Evolutionary conservation across 2,888 invertebrate species (phyloP).

Genomic region (Synergus umbraculus): DNA sequence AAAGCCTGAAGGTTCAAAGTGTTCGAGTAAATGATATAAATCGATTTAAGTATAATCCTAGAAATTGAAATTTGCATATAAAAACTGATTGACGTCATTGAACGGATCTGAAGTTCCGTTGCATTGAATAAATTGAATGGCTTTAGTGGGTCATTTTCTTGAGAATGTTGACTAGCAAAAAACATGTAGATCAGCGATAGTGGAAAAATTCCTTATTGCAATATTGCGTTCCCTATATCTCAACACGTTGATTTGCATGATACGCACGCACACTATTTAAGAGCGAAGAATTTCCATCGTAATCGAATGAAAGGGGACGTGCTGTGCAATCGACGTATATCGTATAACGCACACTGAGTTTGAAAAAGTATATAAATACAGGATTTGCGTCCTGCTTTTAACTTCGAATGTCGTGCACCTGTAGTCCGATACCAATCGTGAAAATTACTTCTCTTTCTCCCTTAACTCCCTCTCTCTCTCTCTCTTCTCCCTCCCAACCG

Average conservation of each 20-base stretch:
- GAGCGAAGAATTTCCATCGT: background rate
- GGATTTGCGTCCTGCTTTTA: constrained; percentile 31
- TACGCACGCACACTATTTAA: constrained; percentile 6
- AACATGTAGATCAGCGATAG: constrained; percentile 7
- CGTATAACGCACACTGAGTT: background rate
- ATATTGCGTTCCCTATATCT: constrained; percentile 26
- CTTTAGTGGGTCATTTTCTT: constrained; percentile 17
- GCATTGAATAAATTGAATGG: constrained; percentile 7
- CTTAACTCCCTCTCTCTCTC: constrained; percentile 49
- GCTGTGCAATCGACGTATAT: constrained; percentile 30
- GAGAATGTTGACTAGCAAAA: background rate
- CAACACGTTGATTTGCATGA: constrained; percentile 26
- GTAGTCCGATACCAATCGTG: constrained; percentile 54
- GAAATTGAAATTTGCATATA: background rate
- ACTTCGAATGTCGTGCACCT: constrained; percentile 18
- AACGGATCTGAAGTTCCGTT: constrained; percentile 5
- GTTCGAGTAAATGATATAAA: background rate
- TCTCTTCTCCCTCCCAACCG: constrained; percentile 41
- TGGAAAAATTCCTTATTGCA: constrained; percentile 25
- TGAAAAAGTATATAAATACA: constrained; percentile 30
- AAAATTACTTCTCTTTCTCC: constrained; percentile 49
- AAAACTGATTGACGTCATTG: constrained; percentile 5
- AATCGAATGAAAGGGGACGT: constrained; percentile 35
- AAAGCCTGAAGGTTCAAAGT: background rate
- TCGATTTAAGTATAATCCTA: background rate